Evolutionary conservation across 2,113 vertebrate species (phyloP).

Genomic region (Rousettus leschenaultii): DNA sequence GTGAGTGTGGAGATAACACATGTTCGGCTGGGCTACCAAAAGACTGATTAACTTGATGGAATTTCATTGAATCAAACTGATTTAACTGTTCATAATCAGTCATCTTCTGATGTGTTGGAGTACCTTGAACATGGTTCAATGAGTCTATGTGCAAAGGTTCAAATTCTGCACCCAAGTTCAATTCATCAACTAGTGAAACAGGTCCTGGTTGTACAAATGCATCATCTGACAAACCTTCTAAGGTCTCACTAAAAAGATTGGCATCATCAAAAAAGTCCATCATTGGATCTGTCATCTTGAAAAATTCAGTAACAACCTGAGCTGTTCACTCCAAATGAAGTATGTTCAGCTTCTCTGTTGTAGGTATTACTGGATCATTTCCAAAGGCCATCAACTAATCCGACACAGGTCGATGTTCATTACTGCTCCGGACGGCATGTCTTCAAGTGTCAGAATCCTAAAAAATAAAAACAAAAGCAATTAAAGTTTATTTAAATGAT

Average conservation of each 20-base stretch:
- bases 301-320: constrained; percentile 71
- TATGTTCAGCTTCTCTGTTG: constrained; percentile 72
- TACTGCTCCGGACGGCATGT: constrained; percentile 70
- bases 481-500: constrained; percentile 40
- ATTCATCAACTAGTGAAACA: constrained; percentile 95
- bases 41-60: constrained; percentile 87
- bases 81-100: constrained; percentile 90
- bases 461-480: constrained; percentile 64
- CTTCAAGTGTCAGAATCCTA: constrained; percentile 75
- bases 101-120: constrained; percentile 84
- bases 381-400: constrained; percentile 78
- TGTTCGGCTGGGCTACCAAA: constrained; percentile 86
- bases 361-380: constrained; percentile 74
- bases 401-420: constrained; percentile 78
- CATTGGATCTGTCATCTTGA: constrained; percentile 90
- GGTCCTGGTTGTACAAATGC: constrained; percentile 91
- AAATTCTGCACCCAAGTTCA: constrained; percentile 94
- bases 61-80: constrained; percentile 91
- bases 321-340: constrained; percentile 78
- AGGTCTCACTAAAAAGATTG: constrained; percentile 93
- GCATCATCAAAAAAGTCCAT: constrained; percentile 99
- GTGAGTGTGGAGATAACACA: constrained; percentile 89
- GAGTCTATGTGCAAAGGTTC: constrained; percentile 94
- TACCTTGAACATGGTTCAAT: constrained; percentile 88
- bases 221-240: constrained; percentile 94